phyloP scores from a whole-genome alignment of 2,888 invertebrate species.

The Hydriomena furcata region DNA sequence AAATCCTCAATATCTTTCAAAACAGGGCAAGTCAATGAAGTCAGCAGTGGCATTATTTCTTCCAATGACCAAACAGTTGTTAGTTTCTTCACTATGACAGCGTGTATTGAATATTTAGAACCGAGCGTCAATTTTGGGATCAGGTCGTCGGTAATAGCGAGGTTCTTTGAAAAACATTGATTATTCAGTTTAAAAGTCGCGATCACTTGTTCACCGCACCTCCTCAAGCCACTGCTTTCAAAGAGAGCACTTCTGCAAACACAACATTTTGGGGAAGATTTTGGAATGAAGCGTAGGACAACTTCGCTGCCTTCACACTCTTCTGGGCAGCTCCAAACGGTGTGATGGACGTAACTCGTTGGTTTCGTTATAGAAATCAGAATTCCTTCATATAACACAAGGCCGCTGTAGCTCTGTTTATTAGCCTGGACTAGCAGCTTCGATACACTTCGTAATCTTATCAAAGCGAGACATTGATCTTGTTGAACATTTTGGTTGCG shows the following conservation, averaged over 20 bases:
- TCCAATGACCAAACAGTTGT: slow-evolving; percentile 61
- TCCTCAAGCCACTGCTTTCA: slow-evolving; percentile 68
- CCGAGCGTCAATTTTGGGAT: slow-evolving; percentile 58
- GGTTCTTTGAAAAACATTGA: slow-evolving; percentile 46
- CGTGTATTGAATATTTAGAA: slow-evolving; percentile 50
- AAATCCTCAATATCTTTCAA: slow-evolving; percentile 58
- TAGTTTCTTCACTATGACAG: slow-evolving; percentile 54
- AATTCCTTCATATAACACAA: slow-evolving; percentile 56
- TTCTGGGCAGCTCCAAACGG: slow-evolving; percentile 77
- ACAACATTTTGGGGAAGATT: slow-evolving; percentile 64
- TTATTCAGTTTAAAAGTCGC: slow-evolving; percentile 55
- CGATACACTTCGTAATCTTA: slow-evolving; percentile 61
- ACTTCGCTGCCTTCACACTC: slow-evolving; percentile 72
- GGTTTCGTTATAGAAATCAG: slow-evolving; percentile 60
- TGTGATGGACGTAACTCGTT: slow-evolving; percentile 62
- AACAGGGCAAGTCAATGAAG: slow-evolving; percentile 51
- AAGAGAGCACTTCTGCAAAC: slow-evolving; percentile 62
- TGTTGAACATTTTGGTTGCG: slow-evolving; percentile 42
- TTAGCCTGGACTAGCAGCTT: slow-evolving; percentile 42
- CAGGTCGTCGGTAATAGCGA: slow-evolving; percentile 62
- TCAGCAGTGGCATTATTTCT: slow-evolving; percentile 43
- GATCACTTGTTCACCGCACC: slow-evolving; percentile 66
- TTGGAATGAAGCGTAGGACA: slow-evolving; percentile 65
- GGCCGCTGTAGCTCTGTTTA: slow-evolving; percentile 46
- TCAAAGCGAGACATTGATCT: slow-evolving; percentile 56